Evolutionary conservation across 2,797 vertebrate species (phyloP), one percentile per base, ranked within the genome.

Genomic region (Ispidina picta): DNA sequence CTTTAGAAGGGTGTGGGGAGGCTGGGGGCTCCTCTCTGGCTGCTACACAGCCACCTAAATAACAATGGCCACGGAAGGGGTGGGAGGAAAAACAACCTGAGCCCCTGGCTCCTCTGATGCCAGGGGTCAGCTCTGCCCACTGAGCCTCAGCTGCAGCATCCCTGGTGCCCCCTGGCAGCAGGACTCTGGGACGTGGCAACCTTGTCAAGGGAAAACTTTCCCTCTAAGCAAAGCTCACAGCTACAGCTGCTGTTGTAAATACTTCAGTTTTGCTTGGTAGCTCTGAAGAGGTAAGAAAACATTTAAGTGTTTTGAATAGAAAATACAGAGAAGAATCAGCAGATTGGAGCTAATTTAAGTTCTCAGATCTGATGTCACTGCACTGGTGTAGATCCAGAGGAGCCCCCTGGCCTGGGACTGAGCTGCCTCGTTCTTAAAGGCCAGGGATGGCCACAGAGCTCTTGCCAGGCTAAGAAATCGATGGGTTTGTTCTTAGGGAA

Each of bases 141-240:
- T 41, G 19, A 28, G 14, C 18, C 29, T 0, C 1, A 9, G 4
- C 44, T 37, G 33, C 48, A 74, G 37, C 54, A 46, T 48, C 76
- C 15, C 0, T 2, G 26, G 43, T 1, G 12, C 16, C 58, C 9
- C 25, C 21, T 0, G 64, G 41, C 49, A 28, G 1, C 3, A 5
- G 49, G 10, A 10, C 23, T 51, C 21, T 2, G 12, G 19, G n/a
- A 14, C 54, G 46, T 14, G 3, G 23, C 28, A 75, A 72, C 41
- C n/a, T 20, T 43, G 8, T n/a, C 41, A 77, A 25, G 11, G 39
- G 37, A 23, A 63, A 81, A 20, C 23, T 31, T 28, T 20, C 22
- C 78, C 33, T 9, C 2, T 2, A 12, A 79, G 35, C 54, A 46
- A 63, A 60, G 17, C 16, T 18, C 58, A 44, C 12, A 73, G 71